Evolutionary conservation across 2,888 invertebrate species (phyloP), one percentile per base, ranked within the genome.

Genomic region (Hipparchia semele): DNA sequence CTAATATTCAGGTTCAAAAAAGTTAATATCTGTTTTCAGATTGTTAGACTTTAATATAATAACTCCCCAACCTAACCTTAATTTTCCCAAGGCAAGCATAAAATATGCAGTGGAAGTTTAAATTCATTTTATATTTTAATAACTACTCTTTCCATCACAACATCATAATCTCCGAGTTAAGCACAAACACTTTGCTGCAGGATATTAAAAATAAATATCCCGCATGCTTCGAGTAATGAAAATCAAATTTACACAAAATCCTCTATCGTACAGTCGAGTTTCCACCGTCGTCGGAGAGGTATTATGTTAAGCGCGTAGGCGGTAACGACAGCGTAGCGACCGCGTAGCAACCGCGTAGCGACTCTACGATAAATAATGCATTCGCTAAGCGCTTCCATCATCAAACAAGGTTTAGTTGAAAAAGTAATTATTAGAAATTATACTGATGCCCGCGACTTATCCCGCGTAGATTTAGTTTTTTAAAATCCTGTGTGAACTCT

Each of bases 131-230:
- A 64, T 66, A 73, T 73, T 74, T 73, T 78, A 73, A 77, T 79
- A 79, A 79, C 77, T 73, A 68, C 68, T 66, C 71, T 56, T 61
- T 64, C 73, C 72, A 67, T 76, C 73, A 60, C 76, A 70, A 73
- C 72, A 73, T 77, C 75, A 79, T 77, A 77, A 77, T 75, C 75
- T 74, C 59, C 61, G 49, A 69, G 72, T 74, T 70, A 49, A 68
- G 75, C 64, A 71, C 76, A 73, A 75, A 75, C 78, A 75, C 70
- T 75, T 68, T 70, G 64, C 71, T 68, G 72, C 76, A 69, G 69
- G 72, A 79, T 79, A 79, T 79, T 77, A 79, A 79, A 79, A 75
- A 75, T 75, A 76, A 77, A 79, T 76, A 78, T 71, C 70, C 73
- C 61, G 75, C 75, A 73, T 71, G 71, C 71, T 73, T 72, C 62